Evolutionary conservation across 2,888 invertebrate genomes (phyloP).

Genomic region (Leptopilina syphax): DNA sequence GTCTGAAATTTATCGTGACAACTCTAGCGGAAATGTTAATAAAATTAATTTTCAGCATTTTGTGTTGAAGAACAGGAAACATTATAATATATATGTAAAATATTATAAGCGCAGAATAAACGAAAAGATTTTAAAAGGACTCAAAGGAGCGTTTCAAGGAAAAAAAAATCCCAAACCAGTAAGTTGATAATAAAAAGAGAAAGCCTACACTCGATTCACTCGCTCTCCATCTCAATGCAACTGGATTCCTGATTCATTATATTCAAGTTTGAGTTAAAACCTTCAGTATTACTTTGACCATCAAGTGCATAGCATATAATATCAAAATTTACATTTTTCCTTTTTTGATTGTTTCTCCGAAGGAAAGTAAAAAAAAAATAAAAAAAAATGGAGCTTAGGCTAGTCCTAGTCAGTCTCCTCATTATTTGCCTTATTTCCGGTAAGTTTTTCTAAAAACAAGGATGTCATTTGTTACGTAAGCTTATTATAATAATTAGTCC

Average conservation of each 20-base stretch:
- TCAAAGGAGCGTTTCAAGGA: not conserved
- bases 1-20: too few relatives aligned
- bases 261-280: constrained; percentile 41
- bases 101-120: not conserved
- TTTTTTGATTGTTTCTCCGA: not conserved
- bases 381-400: constrained; percentile 55
- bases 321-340: not conserved
- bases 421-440: constrained; percentile 61
- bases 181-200: constrained; percentile 49
- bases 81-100: too few relatives aligned
- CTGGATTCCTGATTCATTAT: not conserved
- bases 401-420: constrained; percentile 59
- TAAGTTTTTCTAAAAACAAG: constrained; percentile 55
- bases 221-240: not conserved
- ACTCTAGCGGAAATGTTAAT: too few relatives aligned
- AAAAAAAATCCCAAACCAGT: constrained; percentile 9
- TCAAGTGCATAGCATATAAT: constrained; percentile 44
- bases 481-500: not conserved
- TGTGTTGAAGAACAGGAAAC: too few relatives aligned
- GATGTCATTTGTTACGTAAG: constrained; percentile 18
- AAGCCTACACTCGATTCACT: constrained; percentile 48
- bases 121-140: constrained; percentile 13
- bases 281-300: constrained; percentile 53
- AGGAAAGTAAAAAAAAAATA: not conserved
- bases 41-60: too few relatives aligned